phyloP scores from a whole-genome alignment of 53 echinoderm and acorn worm genomes.

The Hippasteria phrygiana region DNA sequence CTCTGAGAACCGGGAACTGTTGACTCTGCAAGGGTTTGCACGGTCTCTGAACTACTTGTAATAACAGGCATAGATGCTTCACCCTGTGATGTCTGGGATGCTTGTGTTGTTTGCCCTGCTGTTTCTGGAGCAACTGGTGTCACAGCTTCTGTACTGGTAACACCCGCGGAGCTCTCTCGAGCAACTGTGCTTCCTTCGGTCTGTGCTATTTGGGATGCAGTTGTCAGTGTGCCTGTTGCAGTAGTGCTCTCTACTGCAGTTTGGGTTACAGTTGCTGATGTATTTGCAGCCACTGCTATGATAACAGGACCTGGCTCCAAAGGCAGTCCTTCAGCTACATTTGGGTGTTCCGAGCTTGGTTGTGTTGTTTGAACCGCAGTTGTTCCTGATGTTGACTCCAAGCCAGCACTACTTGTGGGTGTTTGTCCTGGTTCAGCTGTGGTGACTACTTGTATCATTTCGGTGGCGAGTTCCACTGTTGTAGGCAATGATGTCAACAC shows the following conservation, averaged over 20 bases:
- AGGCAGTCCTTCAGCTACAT: too few relatives aligned
- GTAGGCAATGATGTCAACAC: not conserved
- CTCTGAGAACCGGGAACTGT: not conserved
- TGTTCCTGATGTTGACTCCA: not conserved
- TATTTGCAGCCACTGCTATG: not conserved
- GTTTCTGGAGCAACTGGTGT: not conserved
- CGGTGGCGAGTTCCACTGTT: not conserved
- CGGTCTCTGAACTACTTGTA: too few relatives aligned
- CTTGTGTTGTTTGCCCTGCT: not conserved
- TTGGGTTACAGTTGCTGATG: not conserved
- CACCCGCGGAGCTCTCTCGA: too few relatives aligned
- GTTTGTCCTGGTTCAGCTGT: not conserved
- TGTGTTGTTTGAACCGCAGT: not conserved
- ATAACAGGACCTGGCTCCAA: not conserved
- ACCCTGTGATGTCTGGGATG: not conserved
- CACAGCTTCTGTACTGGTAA: not conserved
- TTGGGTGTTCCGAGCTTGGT: not conserved
- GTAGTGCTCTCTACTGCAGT: not conserved
- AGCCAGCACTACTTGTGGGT: not conserved
- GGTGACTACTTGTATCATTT: not conserved
- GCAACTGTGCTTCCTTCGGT: not conserved
- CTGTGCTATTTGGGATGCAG: not conserved
- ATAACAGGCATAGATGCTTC: not conserved
- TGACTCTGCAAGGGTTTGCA: too few relatives aligned
- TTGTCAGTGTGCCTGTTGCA: not conserved